phyloP scores from a whole-genome alignment of 92 coral and sea anemone species.

The Porites lobata region DNA sequence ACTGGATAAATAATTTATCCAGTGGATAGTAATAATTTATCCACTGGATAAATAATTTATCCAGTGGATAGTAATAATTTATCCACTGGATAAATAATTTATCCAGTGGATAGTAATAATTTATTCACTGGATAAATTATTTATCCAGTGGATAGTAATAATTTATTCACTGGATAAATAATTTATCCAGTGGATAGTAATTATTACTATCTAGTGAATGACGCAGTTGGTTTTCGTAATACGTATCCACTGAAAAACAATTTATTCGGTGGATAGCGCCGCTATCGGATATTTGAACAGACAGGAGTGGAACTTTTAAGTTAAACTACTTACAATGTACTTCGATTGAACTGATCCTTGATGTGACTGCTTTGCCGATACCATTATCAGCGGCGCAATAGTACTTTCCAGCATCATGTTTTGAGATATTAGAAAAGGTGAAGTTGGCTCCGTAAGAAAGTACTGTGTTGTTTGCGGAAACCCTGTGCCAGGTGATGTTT shows the following conservation, averaged over 20 bases:
- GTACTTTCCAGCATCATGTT: neutral
- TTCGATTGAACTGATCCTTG: neutral
- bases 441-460: neutral
- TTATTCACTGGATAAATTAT: too few species aligned
- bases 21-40: too few species aligned
- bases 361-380: neutral
- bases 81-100: too few species aligned
- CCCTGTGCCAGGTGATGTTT: conserved; percentile 28
- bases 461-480: conserved; percentile 1
- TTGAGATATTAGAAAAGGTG: neutral
- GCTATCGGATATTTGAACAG: neutral
- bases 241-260: too few species aligned
- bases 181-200: too few species aligned
- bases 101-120: too few species aligned
- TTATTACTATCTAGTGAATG: neutral
- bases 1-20: too few species aligned
- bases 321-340: neutral
- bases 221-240: neutral
- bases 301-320: neutral
- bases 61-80: too few species aligned
- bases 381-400: neutral
- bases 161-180: too few species aligned
- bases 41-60: too few species aligned
- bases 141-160: too few species aligned
- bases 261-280: too few species aligned